Evolutionary conservation across 2,797 vertebrate genomes (phyloP).

Genomic region (Tenualosa thibaudeaui): DNA sequence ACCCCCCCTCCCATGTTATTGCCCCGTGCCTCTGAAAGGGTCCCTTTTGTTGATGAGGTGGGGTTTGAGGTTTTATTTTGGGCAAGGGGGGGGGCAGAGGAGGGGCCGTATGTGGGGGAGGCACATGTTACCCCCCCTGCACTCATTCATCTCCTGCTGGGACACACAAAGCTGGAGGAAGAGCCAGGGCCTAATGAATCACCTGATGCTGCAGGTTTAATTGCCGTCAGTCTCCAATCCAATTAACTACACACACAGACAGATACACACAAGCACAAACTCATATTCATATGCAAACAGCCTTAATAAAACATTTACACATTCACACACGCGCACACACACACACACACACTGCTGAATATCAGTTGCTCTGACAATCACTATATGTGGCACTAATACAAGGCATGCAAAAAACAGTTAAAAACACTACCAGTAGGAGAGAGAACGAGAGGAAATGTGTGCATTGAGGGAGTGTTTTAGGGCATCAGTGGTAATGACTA

Average conservation of each 20-base stretch:
- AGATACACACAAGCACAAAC: not conserved
- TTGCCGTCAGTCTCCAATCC: not conserved
- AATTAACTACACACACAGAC: conserved; percentile 6
- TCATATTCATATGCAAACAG: conserved; percentile 2
- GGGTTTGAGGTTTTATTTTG: not conserved
- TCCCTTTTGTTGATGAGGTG: conserved; percentile 40
- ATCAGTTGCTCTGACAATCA: not conserved
- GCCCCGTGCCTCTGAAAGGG: conserved; percentile 33
- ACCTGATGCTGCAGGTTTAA: conserved; percentile 42
- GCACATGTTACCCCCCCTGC: not conserved
- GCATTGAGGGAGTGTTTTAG: not conserved
- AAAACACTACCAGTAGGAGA: not conserved
- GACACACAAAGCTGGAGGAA: conserved; percentile 30
- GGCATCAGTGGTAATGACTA: not conserved
- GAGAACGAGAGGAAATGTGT: not conserved
- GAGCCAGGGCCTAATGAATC: conserved; percentile 36
- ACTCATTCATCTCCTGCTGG: conserved; percentile 16
- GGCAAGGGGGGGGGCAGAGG: not conserved
- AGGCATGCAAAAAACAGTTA: too few species aligned
- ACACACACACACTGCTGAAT: not conserved
- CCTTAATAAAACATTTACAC: not conserved
- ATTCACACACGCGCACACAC: not conserved
- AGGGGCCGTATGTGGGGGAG: not conserved
- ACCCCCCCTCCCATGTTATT: conserved; percentile 27
- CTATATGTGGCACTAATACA: too few species aligned